These are phyloP conservation scores for Pegoplata infirma DNA, from an alignment of 2,888 invertebrate species.

Conservation along the genomic window DNA sequence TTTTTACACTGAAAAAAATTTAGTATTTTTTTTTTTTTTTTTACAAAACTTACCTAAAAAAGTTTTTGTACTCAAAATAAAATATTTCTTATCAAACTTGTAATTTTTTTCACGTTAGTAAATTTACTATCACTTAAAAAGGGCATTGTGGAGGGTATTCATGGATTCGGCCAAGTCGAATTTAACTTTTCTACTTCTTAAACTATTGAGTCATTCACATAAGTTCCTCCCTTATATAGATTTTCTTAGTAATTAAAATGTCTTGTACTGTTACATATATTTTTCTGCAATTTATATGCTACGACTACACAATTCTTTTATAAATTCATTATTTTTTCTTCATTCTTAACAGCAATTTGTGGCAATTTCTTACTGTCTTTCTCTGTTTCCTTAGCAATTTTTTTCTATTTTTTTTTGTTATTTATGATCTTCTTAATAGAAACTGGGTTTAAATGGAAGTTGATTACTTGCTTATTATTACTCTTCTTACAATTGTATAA, in stretches of 20 bases:
- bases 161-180: too few relatives aligned
- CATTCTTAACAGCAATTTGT: slow-evolving; percentile 32
- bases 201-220: too few relatives aligned
- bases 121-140: too few relatives aligned
- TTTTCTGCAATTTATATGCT: slow-evolving; percentile 44
- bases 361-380: slow-evolving; percentile 29
- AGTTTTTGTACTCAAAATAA: too few relatives aligned
- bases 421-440: slow-evolving; percentile 56
- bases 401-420: slow-evolving; percentile 42
- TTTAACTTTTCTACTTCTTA: too few relatives aligned
- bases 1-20: too few relatives aligned
- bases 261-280: slow-evolving; percentile 33
- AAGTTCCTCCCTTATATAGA: too few relatives aligned
- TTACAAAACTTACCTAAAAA: too few relatives aligned
- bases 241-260: slow-evolving; percentile 51
- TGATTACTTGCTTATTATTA: slow-evolving; percentile 41
- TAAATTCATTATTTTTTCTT: slow-evolving; percentile 31
- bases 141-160: too few relatives aligned
- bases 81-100: too few relatives aligned
- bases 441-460: slow-evolving; percentile 44
- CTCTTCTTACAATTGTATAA: slow-evolving; percentile 17
- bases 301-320: slow-evolving; percentile 10
- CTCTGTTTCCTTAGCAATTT: not conserved
- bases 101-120: too few relatives aligned
- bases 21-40: too few relatives aligned